Base-by-base conservation (phyloP, 1,140 invertebrate species). In the Phymastichus coffea region DNA sequence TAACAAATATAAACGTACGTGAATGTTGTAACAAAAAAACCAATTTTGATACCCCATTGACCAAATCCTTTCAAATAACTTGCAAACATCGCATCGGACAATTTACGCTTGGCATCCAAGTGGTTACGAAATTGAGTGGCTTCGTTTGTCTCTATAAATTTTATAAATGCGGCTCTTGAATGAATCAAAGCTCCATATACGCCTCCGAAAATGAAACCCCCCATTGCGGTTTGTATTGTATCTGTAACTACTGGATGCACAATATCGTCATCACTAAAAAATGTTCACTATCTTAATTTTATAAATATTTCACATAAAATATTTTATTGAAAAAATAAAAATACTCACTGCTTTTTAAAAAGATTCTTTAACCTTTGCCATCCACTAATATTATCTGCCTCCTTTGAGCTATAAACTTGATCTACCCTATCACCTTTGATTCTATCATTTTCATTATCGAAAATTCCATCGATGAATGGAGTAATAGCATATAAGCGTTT, bases 141-240 rank as follows among this genome's bases (percentile, higher is more conserved):
- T 77, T 89, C 81, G 79, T 92, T 91, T 47, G 82, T 87, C 70
- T 85, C 82, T 63, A 90, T 86, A 65, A 91, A 91, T 52, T 85
- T 80, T n/a, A 85, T 40, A 63, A 86, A 86, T 17, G 86, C 83
- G 2, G 67, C 65, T 66, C 80, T 79, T n/a, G 85, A 85, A 64
- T 79, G 70, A 12, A 76, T 65, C 63, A 87, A 70, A 44, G 86
- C 88, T 30, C 89, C 89, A 62, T 87, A 80, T 19, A 83, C 61
- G 1, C 72, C 82, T 40, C 88, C 88, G 38, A 84, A 35, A 38
- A 89, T 78, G 4, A 77, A 60, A 44, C 85, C 85, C 46, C 77
- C 60, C 17, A 83, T 64, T 7, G 82, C 75, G 15, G 82, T 78
- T 69, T 88, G 84, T 8, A 82, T 65, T 1, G 86, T 75, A 10